A percentile compares a stretch with the other conserved stretches of the same genome.
Evolutionary conservation across 2,888 invertebrate species (phyloP).

Genomic region (Thereva unica): DNA sequence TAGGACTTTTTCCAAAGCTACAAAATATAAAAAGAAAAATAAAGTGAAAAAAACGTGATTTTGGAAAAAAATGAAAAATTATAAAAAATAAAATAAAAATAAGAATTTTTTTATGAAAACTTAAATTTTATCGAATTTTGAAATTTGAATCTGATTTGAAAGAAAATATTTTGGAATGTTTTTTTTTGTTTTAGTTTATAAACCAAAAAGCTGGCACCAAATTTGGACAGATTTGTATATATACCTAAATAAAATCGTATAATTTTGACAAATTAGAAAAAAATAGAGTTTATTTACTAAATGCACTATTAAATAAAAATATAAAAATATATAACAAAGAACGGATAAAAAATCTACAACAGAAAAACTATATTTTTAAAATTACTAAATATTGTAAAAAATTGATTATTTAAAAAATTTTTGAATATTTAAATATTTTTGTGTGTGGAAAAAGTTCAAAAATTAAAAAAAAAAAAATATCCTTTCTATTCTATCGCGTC

Average conservation of each 20-base stretch:
- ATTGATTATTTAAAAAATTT: background rate
- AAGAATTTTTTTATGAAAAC: background rate
- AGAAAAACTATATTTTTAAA: background rate
- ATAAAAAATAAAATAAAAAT: constrained; percentile 30
- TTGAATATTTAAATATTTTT: too few species aligned
- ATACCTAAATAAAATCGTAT: constrained; percentile 8
- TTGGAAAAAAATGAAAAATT: constrained; percentile 34
- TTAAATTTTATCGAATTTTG: too few species aligned
- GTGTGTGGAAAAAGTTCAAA: too few species aligned
- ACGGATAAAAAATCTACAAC: background rate
- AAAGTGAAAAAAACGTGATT: constrained; percentile 43
- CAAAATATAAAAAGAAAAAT: constrained; percentile 65
- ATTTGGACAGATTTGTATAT: constrained; percentile 35
- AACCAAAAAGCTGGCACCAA: constrained; percentile 32
- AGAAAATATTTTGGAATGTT: too few species aligned
- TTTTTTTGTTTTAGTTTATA: background rate
- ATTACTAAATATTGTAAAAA: background rate
- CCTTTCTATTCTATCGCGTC: constrained; percentile 1
- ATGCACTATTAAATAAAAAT: too few species aligned
- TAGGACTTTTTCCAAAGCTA: constrained; percentile 77
- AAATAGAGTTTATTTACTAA: too few species aligned
- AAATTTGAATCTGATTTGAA: too few species aligned
- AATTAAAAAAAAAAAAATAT: background rate
- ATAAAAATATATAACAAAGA: too few species aligned
- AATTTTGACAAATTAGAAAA: too few species aligned